Percentiles rank a stretch among this genome's conserved stretches.
phyloP scores from a whole-genome alignment of 37 sponge, comb jelly and placozoan genomes.

The Spongilla lacustris region DNA sequence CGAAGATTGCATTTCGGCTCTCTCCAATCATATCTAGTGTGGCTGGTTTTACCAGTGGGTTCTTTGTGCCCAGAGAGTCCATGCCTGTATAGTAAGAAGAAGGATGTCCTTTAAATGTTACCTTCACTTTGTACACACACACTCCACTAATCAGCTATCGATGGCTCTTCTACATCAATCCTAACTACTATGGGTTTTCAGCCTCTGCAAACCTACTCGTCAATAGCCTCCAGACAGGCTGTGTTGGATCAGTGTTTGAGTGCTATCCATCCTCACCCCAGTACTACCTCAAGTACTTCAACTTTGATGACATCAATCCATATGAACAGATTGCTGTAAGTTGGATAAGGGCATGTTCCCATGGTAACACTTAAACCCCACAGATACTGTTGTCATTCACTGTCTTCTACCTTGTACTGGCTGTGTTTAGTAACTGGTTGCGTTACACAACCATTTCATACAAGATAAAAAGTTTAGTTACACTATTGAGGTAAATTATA shows the following conservation, averaged over 20 bases:
- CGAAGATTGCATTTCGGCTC: conserved; percentile 51
- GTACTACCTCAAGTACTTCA: conserved; percentile 53
- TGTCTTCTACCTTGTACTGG: conserved; percentile 11
- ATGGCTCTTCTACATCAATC: conserved; percentile 79
- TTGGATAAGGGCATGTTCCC: not conserved
- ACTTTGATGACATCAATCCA: conserved; percentile 55
- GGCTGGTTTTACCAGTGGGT: conserved; percentile 91
- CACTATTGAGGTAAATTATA: too few relatives aligned
- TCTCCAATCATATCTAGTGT: conserved; percentile 78
- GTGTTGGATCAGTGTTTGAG: conserved; percentile 41
- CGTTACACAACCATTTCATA: not conserved
- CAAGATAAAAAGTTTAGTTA: conserved; percentile 20
- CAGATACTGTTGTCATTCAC: conserved; percentile 45
- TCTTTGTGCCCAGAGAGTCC: conserved; percentile 71
- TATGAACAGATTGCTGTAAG: conserved; percentile 50
- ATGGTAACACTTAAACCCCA: not conserved
- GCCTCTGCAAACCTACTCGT: conserved; percentile 34
- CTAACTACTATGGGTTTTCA: conserved; percentile 80
- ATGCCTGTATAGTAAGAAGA: conserved; percentile 60
- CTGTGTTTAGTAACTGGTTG: conserved; percentile 10
- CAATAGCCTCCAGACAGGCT: conserved; percentile 15
- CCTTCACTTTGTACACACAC: not conserved
- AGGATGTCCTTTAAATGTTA: not conserved
- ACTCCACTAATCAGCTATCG: conserved; percentile 31
- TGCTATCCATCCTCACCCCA: conserved; percentile 41